phyloP scores from a whole-genome alignment of 1,140 invertebrate genomes.

The Drosophila serrata region DNA sequence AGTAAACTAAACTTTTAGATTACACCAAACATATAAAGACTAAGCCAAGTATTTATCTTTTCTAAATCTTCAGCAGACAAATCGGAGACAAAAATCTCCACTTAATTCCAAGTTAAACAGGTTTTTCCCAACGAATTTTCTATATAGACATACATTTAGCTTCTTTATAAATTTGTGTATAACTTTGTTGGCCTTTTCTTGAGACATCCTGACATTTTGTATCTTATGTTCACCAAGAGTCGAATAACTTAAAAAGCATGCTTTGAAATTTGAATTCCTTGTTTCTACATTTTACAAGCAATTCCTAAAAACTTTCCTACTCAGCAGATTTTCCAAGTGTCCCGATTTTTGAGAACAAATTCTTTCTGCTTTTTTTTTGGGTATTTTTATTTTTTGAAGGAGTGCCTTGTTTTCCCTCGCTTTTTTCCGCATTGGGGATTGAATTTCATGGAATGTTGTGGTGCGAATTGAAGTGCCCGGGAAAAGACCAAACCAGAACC shows the following conservation, averaged over 20 bases:
- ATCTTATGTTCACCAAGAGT: neutral
- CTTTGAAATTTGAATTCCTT: neutral
- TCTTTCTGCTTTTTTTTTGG: constrained; percentile 4
- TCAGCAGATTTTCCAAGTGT: constrained; percentile 16
- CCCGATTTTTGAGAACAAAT: constrained; percentile 3
- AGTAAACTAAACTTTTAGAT: neutral
- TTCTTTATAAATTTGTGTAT: neutral
- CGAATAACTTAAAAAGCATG: neutral
- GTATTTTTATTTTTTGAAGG: constrained; percentile 25
- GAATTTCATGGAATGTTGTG: constrained; percentile 62
- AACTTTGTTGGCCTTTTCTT: neutral
- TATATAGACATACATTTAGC: neutral
- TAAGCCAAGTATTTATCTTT: neutral
- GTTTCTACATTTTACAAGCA: constrained; percentile 1
- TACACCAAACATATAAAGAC: neutral
- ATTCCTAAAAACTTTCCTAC: neutral
- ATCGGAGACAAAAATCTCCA: neutral
- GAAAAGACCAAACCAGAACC: constrained; percentile 1
- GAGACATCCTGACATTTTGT: neutral
- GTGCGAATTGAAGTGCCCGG: constrained; percentile 47
- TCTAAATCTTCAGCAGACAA: neutral
- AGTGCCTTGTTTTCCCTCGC: constrained; percentile 13
- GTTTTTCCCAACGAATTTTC: neutral
- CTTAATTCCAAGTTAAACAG: neutral
- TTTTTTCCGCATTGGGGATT: constrained; percentile 44